Percentiles rank a stretch among this genome's conserved stretches.
These are phyloP conservation scores for Aphrophora alni DNA, from an alignment of 2,888 invertebrate genomes.

Conservation along the genomic window DNA sequence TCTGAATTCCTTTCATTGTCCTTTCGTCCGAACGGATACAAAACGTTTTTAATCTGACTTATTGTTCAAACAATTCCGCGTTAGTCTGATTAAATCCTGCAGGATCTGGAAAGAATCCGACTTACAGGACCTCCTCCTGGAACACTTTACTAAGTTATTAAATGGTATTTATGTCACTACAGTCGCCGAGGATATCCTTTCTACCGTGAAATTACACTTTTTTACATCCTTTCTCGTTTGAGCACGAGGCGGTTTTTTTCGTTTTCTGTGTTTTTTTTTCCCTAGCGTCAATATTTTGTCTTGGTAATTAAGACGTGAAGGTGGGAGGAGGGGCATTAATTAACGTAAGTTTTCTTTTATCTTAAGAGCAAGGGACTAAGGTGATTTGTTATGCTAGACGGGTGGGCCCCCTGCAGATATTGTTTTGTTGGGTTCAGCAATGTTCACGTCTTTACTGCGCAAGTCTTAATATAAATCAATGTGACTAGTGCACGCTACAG, in stretches of 20 bases:
- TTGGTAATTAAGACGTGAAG: background rate
- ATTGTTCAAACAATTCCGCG: no score
- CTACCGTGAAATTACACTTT: background rate
- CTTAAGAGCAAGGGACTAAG: background rate
- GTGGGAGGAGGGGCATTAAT: background rate
- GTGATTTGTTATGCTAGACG: background rate
- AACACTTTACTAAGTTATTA: no score
- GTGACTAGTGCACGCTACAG: background rate
- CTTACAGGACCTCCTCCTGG: no score
- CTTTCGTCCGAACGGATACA: no score
- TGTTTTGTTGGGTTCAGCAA: background rate
- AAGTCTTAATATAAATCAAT: background rate
- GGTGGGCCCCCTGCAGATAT: background rate
- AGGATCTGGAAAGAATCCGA: no score
- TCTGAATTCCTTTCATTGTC: no score
- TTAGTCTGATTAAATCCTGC: no score
- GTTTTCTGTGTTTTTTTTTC: no score
- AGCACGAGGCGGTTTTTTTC: background rate
- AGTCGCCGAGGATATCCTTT: background rate
- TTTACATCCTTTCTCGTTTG: background rate
- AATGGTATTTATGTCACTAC: background rate
- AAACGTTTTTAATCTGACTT: no score
- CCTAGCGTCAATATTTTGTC: background rate
- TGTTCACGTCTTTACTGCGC: background rate
- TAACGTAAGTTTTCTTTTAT: constrained; percentile 6